phyloP scores from a whole-genome alignment of 2,113 vertebrate species.

The Nanorana parkeri region DNA sequence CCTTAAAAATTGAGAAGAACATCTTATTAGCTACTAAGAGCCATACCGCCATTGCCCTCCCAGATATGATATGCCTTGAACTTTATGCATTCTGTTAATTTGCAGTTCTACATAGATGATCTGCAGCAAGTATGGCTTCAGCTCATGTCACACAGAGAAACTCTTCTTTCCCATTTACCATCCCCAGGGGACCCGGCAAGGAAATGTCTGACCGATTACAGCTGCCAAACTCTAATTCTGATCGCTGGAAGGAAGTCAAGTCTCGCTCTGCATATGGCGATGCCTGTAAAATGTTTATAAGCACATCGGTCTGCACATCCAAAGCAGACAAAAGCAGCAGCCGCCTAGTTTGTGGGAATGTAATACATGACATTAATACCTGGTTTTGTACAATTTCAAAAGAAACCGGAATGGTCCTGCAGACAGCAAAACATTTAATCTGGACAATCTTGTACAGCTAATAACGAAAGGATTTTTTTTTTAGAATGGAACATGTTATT shows the following conservation, averaged over 20 bases:
- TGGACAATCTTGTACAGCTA: background rate
- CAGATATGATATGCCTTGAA: too few species aligned
- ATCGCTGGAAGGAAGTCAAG: conserved; percentile 41
- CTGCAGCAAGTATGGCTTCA: background rate
- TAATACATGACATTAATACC: background rate
- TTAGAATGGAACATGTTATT: too few species aligned
- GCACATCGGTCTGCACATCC: conserved; percentile 1
- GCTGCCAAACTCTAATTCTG: conserved; percentile 49
- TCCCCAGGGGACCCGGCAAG: conserved; percentile 26
- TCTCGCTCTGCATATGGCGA: conserved; percentile 22
- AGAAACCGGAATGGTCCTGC: background rate
- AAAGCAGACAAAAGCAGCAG: background rate
- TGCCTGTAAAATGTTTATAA: conserved; percentile 35
- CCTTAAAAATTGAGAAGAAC: too few species aligned
- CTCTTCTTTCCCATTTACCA: conserved; percentile 39
- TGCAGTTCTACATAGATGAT: background rate
- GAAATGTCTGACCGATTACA: conserved; percentile 41
- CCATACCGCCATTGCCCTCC: too few species aligned
- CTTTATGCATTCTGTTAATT: too few species aligned
- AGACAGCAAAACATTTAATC: background rate
- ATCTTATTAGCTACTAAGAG: too few species aligned
- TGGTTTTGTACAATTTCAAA: conserved; percentile 10
- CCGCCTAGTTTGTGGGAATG: conserved; percentile 29
- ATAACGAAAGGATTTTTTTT: background rate
- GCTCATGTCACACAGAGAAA: conserved; percentile 19